phyloP scores from a whole-genome alignment of 2,797 vertebrate species.

The Hirundo rustica region DNA sequence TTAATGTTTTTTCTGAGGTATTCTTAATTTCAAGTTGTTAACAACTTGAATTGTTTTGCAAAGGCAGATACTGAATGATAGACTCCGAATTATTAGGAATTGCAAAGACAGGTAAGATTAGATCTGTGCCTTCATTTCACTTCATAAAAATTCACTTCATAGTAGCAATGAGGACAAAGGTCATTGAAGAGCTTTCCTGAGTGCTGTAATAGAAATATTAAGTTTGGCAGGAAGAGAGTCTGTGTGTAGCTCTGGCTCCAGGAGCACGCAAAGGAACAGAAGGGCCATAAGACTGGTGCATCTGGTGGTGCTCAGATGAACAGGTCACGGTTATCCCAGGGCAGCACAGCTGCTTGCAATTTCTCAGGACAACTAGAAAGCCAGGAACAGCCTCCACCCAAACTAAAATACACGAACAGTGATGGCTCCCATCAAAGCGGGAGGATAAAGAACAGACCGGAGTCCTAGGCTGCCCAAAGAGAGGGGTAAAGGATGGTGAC shows the following conservation, averaged over 20 bases:
- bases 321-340: not conserved
- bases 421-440: not conserved
- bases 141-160: not conserved
- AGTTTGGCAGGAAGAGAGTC: not conserved
- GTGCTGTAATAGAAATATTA: not conserved
- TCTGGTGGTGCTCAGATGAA: not conserved
- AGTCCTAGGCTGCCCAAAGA: not conserved
- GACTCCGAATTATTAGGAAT: not conserved
- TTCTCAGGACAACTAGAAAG: not conserved
- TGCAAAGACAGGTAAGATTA: not conserved
- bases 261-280: not conserved
- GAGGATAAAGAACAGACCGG: not conserved
- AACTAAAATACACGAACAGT: not conserved
- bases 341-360: not conserved
- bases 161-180: not conserved
- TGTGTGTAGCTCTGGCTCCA: not conserved
- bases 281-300: rapidly evolving
- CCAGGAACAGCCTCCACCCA: not conserved
- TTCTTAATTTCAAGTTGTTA: not conserved
- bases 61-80: not conserved
- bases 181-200: not conserved
- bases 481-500: not conserved
- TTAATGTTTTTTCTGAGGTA: not conserved
- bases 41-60: not conserved
- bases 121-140: not conserved